A percentile compares a stretch with the other conserved stretches of the same genome.
These are phyloP conservation scores for Luehdorfia chinensis DNA, from an alignment of 1,140 invertebrate genomes.

Conservation along the genomic window DNA sequence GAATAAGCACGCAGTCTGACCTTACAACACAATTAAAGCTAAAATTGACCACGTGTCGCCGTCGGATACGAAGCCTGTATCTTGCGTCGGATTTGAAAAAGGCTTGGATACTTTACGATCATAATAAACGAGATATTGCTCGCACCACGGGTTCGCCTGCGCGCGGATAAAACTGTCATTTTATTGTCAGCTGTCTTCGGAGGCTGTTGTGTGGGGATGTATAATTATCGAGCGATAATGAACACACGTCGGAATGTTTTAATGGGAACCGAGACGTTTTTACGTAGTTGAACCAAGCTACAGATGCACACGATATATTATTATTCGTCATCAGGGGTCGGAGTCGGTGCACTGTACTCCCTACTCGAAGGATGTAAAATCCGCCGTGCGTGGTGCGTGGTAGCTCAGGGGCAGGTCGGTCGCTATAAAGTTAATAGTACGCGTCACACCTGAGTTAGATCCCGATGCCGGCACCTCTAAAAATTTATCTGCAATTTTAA, in stretches of 20 bases:
- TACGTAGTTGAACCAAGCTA: too few species aligned
- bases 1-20: background rate
- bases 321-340: too few species aligned
- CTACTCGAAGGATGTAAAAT: too few species aligned
- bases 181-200: conserved; percentile 23
- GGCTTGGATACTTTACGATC: conserved; percentile 4
- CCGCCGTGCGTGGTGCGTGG: too few species aligned
- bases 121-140: conserved; percentile 14
- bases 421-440: too few species aligned
- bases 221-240: conserved; percentile 12
- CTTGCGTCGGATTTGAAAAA: conserved; percentile 11
- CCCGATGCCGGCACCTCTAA: too few species aligned
- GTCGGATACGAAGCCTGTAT: background rate
- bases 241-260: conserved; percentile 2
- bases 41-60: background rate
- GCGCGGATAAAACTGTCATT: conserved; percentile 18
- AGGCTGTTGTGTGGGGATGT: conserved; percentile 4
- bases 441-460: too few species aligned
- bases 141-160: conserved; percentile 1
- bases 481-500: too few species aligned
- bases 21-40: background rate
- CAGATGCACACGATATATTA: too few species aligned
- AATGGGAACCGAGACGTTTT: background rate
- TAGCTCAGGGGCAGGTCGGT: too few species aligned
- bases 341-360: too few species aligned